Evolutionary conservation across 2,113 vertebrate genomes (phyloP), one percentile per base, ranked within the genome.

Genomic region (Okapia johnstoni): DNA sequence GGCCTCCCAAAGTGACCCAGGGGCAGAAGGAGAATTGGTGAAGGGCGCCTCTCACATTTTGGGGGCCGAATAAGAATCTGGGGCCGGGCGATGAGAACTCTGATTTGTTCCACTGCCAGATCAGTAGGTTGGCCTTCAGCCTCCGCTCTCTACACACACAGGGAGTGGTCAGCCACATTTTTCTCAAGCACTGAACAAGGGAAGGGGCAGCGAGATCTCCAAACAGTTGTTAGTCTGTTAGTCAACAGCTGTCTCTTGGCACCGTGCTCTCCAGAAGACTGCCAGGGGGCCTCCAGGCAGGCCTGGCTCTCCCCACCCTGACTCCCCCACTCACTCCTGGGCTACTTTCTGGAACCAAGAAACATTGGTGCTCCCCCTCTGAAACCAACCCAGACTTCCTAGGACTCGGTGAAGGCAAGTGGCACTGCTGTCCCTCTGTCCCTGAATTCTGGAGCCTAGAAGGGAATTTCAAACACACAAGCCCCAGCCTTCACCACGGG

Each of bases 211-310:
- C 9, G 10, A 93, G 73, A 30, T 30, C 43, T 52, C 86, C 66
- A 70, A 79, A 85, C 94, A 97, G 96, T 91, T 97, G 86, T 28
- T 57, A 40, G 46, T 40, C 93, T 63, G 15, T 23, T n/a, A 14
- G 92, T 43, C 33, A 80, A 63, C 86, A 92, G 93, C 93, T 92
- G 93, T 79, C 70, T 23, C 33, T 76, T 11, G 7, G 57, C 58
- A 48, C 1, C 5, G 63, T 14, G 40, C 52, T 90, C 79, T 95
- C 55, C 16, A 57, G 54, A 30, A 48, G 63, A 50, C 30, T 15
- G n/a, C 3, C 5, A 43, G 61, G 2, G 10, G 43, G 50, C 50
- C 52, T 36, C 61, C 13, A 14, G 0, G 4, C 13, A 60, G 77
- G 16, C 16, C 61, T 30, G 19, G 33, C 81, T 70, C 79, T 28